Evolutionary conservation across 1,140 invertebrate species (phyloP).

Genomic region (Olivierus martensii): DNA sequence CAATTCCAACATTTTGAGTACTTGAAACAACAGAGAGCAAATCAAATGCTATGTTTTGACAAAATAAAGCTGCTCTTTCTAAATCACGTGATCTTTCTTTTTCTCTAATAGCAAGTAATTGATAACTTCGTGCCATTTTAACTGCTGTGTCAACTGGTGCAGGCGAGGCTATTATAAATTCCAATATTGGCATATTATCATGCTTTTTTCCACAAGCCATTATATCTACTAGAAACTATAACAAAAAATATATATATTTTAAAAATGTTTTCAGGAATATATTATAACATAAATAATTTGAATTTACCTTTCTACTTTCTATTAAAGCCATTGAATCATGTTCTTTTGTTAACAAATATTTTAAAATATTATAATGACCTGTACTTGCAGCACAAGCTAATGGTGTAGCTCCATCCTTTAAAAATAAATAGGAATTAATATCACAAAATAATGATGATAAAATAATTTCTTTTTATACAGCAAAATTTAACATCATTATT

Average conservation of each 20-base stretch:
- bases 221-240: slow-evolving; percentile 90
- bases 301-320: slow-evolving; percentile 74
- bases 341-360: slow-evolving; percentile 92
- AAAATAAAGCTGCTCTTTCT: slow-evolving; percentile 84
- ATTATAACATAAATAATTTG: not conserved
- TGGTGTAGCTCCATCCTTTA: slow-evolving; percentile 69
- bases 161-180: slow-evolving; percentile 90
- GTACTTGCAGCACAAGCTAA: slow-evolving; percentile 95
- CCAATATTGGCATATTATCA: slow-evolving; percentile 90
- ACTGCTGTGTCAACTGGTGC: slow-evolving; percentile 96
- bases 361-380: slow-evolving; percentile 88
- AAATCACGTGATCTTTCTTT: slow-evolving; percentile 96
- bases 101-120: slow-evolving; percentile 68
- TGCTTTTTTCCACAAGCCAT: slow-evolving; percentile 97
- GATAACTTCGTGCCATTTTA: slow-evolving; percentile 70
- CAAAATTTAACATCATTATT: no score
- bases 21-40: slow-evolving; percentile 83
- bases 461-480: no score
- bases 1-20: slow-evolving; percentile 78
- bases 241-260: no score
- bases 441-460: no score
- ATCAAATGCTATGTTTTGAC: slow-evolving; percentile 94
- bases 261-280: not conserved
- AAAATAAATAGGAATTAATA: no score
- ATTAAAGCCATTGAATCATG: slow-evolving; percentile 93